These are phyloP conservation scores for Gymnocheta viridis DNA, from an alignment of 2,888 invertebrate genomes.

Conservation along the genomic window DNA sequence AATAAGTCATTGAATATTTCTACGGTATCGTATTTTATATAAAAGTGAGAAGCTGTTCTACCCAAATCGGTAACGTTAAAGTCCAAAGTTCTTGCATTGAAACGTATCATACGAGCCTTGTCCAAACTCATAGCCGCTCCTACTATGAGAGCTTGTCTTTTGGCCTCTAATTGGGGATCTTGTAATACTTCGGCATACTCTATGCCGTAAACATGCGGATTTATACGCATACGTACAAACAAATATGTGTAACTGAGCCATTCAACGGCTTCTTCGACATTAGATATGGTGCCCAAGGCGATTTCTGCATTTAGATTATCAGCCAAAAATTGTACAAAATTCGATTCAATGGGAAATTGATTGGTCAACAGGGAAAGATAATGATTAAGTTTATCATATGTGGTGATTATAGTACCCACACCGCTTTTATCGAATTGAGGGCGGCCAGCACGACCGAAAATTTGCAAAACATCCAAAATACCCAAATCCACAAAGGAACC, in stretches of 20 bases:
- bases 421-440: conserved; percentile 98
- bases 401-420: conserved; percentile 97
- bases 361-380: conserved; percentile 96
- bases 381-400: conserved; percentile 94
- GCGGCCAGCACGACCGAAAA: conserved; percentile 98
- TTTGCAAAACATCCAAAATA: conserved; percentile 98
- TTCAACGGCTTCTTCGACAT: conserved; percentile 96
- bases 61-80: conserved; percentile 92
- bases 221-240: conserved; percentile 95
- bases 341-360: conserved; percentile 99
- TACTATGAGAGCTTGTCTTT: conserved; percentile 90
- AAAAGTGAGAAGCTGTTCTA: conserved; percentile 98
- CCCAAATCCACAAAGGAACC: conserved; percentile 97
- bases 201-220: conserved; percentile 90
- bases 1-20: conserved; percentile 94
- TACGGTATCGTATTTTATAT: conserved; percentile 97
- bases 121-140: conserved; percentile 93
- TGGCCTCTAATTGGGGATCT: conserved; percentile 90
- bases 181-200: conserved; percentile 86
- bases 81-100: conserved; percentile 91
- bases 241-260: conserved; percentile 99
- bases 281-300: conserved; percentile 97
- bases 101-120: conserved; percentile 96
- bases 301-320: conserved; percentile 99
- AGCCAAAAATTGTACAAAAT: conserved; percentile 94